These are phyloP conservation scores for Chitala chitala DNA, from an alignment of 2,113 vertebrate genomes.

Conservation along the genomic window DNA sequence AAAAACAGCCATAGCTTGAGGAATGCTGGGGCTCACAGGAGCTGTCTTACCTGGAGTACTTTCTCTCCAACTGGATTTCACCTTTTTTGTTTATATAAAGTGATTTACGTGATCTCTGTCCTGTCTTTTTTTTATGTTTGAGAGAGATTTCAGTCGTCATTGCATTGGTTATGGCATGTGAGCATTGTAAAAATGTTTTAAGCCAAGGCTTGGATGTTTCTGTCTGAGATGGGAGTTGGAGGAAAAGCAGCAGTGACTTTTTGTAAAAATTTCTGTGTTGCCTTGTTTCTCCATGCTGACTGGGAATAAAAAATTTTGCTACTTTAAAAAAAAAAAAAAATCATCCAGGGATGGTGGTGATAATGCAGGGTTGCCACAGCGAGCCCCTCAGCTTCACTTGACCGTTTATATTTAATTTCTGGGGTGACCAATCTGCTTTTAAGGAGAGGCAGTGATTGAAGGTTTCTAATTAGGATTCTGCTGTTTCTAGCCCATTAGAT, in stretches of 20 bases:
- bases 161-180: neutral
- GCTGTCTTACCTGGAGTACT: slow-evolving; percentile 13
- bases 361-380: no score
- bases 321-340: neutral
- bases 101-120: neutral
- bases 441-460: slow-evolving; percentile 55
- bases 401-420: slow-evolving; percentile 59
- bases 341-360: neutral
- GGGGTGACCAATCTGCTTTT: slow-evolving; percentile 63
- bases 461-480: slow-evolving; percentile 56
- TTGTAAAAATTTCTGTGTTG: neutral
- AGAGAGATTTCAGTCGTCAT: neutral
- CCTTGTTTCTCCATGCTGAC: slow-evolving; percentile 2
- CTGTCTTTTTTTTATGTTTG: neutral
- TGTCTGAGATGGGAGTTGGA: neutral
- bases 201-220: slow-evolving; percentile 5
- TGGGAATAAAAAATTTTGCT: neutral
- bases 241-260: neutral
- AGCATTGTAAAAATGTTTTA: neutral
- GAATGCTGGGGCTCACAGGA: neutral
- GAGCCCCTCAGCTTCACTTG: slow-evolving; percentile 46
- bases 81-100: neutral
- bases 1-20: slow-evolving; percentile 19
- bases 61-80: slow-evolving; percentile 1
- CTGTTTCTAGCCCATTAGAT: slow-evolving; percentile 58